Base-by-base conservation (phyloP, 2,797 vertebrate species). In the Anolis apletophallus region DNA sequence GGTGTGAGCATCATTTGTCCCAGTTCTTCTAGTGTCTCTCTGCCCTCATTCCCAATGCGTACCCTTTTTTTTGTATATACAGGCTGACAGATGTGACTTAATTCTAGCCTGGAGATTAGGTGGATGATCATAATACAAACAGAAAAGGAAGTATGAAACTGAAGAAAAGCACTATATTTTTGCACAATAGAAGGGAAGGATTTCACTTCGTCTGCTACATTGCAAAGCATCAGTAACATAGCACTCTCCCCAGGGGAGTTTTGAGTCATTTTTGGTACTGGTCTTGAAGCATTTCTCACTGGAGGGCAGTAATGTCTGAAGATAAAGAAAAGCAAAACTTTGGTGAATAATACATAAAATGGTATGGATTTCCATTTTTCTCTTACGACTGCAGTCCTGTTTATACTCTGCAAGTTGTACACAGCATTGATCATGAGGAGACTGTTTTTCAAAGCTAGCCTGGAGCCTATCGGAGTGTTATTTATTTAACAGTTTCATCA, bases 221-320 rank as follows among this genome's bases (percentile, higher is more conserved):
- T 57, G 55, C 64, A 12, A 0, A 32, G 0, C 36, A 69, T 80
- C 80, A 72, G 17, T 7, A 26, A n/a, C 9, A 64, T 40, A 73
- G 34, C 67, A 52, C 26, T 3, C 3, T 64, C 59, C 68, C 72
- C 26, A 67, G 13, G 67, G 19, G 73, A 71, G 55, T 29, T 50
- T 40, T 0, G 0, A 78, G 32, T 55, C 1, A 1, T 11, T 86
- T 86, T 84, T 84, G 17, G 34, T 91, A 86, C 85, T 85, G 74
- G 21, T 80, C 79, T 94, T 81, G 80, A 81, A 75, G 82, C 55
- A 54, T 83, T 88, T 88, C 84, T 90, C 92, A 93, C 92, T 91
- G 93, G 91, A 89, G 92, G 91, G 91, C 88, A 94, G 90, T 85
- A 82, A 85, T 90, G 90, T 72, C 72, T 73, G 91, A 80, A 79